Evolutionary conservation across 2,797 vertebrate species (phyloP), one percentile per base, ranked within the genome.

Genomic region (Rhodeus uyekii): DNA sequence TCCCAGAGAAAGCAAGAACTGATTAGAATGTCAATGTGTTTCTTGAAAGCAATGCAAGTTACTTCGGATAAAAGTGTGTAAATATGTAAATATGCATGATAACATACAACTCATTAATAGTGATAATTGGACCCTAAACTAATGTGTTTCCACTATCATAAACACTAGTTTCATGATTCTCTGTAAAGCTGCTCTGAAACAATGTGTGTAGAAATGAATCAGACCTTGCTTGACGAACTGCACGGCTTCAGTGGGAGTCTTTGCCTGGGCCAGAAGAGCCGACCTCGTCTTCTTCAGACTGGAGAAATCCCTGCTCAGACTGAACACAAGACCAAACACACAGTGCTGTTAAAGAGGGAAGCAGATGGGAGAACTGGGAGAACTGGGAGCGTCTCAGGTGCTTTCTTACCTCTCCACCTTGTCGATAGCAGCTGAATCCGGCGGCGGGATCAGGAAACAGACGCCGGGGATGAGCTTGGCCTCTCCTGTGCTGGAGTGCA

Each of bases 361-460:
- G 29, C 32, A n/a, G 18, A 36, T 5, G 10, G 36, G 36, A 24
- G 36, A 58, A 22, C 19, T 39, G 24, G 55, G 2, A 80, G 13
- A 44, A n/a, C 22, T 39, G 55, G 27, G 55, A 80, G 14, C 1
- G 0, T 58, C 36, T 79, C 64, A 38, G 13, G 7, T 8, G 13
- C 3, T 16, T 10, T 29, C 34, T 86, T 89, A 99, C 98, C 94
- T 92, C 2, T 94, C 92, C 72, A 95, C 91, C 80, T 85, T 94
- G 13, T 95, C 93, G 63, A 93, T 81, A 6, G 95, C 94, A 3
- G 97, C 95, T 0, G 81, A 80, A 78, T 98, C 96, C 3, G 97
- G 96, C 0, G 97, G 94, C 3, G 95, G 97, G 82, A 98, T 90
- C 87, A 91, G 90, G 87, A 99, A 95, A 87, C 97, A 98, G 8